Conservation (phyloP, 2,797 vertebrate genomes). For the Garrulus glandarius region DNA sequence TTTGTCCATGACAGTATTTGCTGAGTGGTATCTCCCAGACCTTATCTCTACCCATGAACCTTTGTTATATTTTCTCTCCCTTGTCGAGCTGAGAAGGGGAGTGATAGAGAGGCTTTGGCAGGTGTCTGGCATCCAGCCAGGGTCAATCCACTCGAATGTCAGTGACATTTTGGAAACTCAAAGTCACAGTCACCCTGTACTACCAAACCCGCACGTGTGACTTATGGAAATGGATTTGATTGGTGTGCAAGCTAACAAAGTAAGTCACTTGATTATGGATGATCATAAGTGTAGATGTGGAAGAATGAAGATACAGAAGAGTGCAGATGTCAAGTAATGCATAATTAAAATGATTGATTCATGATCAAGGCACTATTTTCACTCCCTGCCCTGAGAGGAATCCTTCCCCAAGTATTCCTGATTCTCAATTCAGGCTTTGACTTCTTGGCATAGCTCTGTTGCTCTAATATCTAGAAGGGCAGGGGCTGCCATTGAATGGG, state of each 20-base stretch:
- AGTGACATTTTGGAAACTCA: not conserved
- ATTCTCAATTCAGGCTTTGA: not conserved
- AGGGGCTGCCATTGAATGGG: not conserved
- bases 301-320: not conserved
- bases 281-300: not conserved
- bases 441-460: not conserved
- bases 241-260: not conserved
- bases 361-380: not conserved
- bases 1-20: rapidly evolving
- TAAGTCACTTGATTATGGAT: not conserved
- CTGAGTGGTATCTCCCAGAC: not conserved
- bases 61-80: not conserved
- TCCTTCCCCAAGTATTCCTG: not conserved
- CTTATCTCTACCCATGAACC: not conserved
- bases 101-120: not conserved
- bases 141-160: not conserved
- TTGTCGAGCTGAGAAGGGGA: not conserved
- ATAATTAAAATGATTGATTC: not conserved
- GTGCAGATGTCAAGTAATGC: not conserved
- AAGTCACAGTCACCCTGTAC: not conserved
- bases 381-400: not conserved
- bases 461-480: not conserved
- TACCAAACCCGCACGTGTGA: not conserved
- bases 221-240: not conserved
- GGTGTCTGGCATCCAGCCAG: not conserved